Conservation (phyloP, 2,888 invertebrate species). For the Drosophila antonietae region DNA sequence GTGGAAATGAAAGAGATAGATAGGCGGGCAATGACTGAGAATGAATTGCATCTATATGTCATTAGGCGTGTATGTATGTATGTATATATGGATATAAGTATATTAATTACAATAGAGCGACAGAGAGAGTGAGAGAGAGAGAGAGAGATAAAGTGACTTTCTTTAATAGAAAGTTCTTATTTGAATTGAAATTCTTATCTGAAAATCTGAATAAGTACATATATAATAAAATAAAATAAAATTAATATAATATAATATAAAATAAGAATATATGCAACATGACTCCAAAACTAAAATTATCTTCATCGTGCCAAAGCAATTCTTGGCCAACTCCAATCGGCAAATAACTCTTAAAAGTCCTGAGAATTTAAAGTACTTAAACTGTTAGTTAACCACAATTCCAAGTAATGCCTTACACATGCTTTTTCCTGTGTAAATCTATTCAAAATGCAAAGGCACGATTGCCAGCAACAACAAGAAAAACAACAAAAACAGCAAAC, state of each 20-base stretch:
- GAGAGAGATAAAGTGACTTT: not conserved
- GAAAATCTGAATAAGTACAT: not conserved
- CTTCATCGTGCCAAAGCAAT: conserved; percentile 1
- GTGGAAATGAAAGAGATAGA: not conserved
- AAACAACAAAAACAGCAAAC: not conserved
- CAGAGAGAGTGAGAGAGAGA: no score
- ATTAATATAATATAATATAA: not conserved
- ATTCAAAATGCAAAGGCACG: conserved; percentile 70
- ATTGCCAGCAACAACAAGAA: conserved; percentile 27
- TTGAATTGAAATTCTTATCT: not conserved
- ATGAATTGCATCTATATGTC: not conserved
- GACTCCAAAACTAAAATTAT: not conserved
- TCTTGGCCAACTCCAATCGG: not conserved
- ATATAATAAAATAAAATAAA: not conserved
- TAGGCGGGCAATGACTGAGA: not conserved
- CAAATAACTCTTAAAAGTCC: not conserved
- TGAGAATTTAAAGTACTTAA: conserved; percentile 6
- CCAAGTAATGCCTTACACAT: conserved; percentile 5
- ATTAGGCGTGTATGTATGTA: not conserved
- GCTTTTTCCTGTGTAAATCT: conserved; percentile 27
- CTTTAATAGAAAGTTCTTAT: not conserved
- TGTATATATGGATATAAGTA: no score
- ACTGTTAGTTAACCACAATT: conserved; percentile 5
- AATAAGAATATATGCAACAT: not conserved
- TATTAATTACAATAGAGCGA: not conserved